Evolutionary conservation across 2,113 vertebrate species (phyloP), one percentile per base, ranked within the genome.

Genomic region (Centrocercus urophasianus): DNA sequence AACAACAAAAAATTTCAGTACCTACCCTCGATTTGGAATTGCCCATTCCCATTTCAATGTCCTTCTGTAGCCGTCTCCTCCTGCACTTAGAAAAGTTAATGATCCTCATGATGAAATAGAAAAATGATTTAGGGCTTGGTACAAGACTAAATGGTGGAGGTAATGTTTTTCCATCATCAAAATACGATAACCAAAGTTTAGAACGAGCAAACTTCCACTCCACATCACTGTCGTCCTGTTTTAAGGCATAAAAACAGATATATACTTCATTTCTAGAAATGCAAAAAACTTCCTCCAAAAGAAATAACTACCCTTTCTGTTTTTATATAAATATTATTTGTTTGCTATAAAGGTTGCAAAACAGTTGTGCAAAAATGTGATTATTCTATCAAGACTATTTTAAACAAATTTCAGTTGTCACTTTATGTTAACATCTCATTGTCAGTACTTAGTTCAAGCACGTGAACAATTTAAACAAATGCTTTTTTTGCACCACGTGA

Each of bases 171-270:
- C 98, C 98, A 69, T 98, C 98, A 95, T 99, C 98, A 88, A 99
- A 99, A 91, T 99, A 99, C 0, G 98, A 99, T 42, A 99, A 92
- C 98, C 98, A 99, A 50, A 99, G 98, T 86, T 99, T 99, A 24
- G 98, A 98, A 45, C 98, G 98, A 32, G 98, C 98, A 42, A 99
- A 99, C 86, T 99, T 99, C 98, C 98, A 99, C 79, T 99, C 98
- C 32, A 99, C 98, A 12, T 99, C 98, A 54, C 98, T 98, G 96
- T 99, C 98, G 86, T 99, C 98, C 98, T 99, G 92, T 25, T 34
- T 91, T 32, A 50, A 77, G 87, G 96, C 42, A 96, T 40, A 18
- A 92, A 93, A 93, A 54, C 36, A 94, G 17, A 43, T 7, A 34
- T 6, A 1, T 32, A 36, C 18, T 93, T 77, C n/a, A 7, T 22